Base-by-base conservation (phyloP, 2,113 vertebrate species). In the Myotis brandtii region DNA sequence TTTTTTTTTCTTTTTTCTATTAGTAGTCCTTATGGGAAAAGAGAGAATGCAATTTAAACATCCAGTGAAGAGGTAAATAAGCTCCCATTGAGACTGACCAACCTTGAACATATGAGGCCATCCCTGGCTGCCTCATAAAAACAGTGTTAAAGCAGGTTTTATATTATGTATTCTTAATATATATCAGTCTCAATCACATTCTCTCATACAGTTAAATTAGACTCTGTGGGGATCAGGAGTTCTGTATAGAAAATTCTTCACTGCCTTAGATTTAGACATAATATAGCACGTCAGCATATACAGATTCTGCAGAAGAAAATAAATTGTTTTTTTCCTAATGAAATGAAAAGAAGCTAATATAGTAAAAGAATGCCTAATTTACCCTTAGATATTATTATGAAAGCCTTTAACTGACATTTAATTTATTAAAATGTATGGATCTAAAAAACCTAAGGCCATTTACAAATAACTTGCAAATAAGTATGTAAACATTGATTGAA, bases 401-500 rank as follows among this genome's bases (percentile, higher is more conserved):
- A 84, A 94, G 20, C 8, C 30, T 89, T 30, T 59, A 86, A 83
- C 8, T 75, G 40, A 67, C 34, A 94, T 85, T 91, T 92, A 21
- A 92, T 30, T 81, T 81, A 87, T 34, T 95, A 64, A 94, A 93
- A 94, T 92, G 50, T 86, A 91, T 93, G 56, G 64, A 64, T 83
- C 50, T 70, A 48, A 92, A 93, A 95, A 40, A 10, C 21, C 52
- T 77, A 95, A 88, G 34, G 25, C 23, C 27, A 72, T 88, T 97
- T 87, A 93, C 3, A 90, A 95, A 91, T 94, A 96, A 81, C n/a
- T 92, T 95, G 56, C 4, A 89, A 98, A 94, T 95, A 94, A 91
- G 75, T 84, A 93, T 67, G 62, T 85, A 86, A 86, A 95, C 40
- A 84, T 30, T 81, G 23, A 92, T 16, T 92, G 34, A 72, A 72